Percentiles rank a stretch among this genome's conserved stretches.
These are phyloP conservation scores for Merluccius polli DNA, from an alignment of 2,797 vertebrate species.

Conservation along the genomic window DNA sequence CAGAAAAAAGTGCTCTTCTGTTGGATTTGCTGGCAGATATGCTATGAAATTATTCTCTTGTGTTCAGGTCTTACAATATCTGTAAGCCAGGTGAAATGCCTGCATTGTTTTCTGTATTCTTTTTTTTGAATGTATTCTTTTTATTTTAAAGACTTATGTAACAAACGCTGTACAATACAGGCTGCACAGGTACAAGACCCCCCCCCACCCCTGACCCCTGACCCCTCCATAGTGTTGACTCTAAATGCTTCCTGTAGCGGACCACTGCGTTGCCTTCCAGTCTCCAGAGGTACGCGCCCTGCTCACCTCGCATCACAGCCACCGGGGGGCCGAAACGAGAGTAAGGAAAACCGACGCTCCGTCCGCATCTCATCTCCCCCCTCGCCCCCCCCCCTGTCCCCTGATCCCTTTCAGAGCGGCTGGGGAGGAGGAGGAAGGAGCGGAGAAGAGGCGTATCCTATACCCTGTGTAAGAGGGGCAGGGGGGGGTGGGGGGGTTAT, in stretches of 20 bases:
- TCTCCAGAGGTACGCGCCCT: not conserved
- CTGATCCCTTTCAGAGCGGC: not conserved
- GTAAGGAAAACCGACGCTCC: not conserved
- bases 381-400: constrained; percentile 53
- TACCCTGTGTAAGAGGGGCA: constrained; percentile 64
- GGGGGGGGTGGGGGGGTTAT: constrained; percentile 10
- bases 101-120: constrained; percentile 38
- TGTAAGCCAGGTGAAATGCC: constrained; percentile 54
- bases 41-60: constrained; percentile 56
- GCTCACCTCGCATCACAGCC: not conserved
- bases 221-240: constrained; percentile 56
- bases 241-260: constrained; percentile 70
- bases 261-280: constrained; percentile 47
- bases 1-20: constrained; percentile 80
- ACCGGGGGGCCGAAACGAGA: not conserved
- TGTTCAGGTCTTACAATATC: constrained; percentile 49
- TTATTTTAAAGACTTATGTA: constrained; percentile 52
- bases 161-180: constrained; percentile 64
- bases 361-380: constrained; percentile 43
- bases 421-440: constrained; percentile 45
- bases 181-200: constrained; percentile 70
- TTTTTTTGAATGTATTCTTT: not conserved
- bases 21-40: constrained; percentile 83
- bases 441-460: not conserved
- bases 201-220: constrained; percentile 50